Conservation (phyloP, 2,113 vertebrate genomes). For the Sorex fumeus region DNA sequence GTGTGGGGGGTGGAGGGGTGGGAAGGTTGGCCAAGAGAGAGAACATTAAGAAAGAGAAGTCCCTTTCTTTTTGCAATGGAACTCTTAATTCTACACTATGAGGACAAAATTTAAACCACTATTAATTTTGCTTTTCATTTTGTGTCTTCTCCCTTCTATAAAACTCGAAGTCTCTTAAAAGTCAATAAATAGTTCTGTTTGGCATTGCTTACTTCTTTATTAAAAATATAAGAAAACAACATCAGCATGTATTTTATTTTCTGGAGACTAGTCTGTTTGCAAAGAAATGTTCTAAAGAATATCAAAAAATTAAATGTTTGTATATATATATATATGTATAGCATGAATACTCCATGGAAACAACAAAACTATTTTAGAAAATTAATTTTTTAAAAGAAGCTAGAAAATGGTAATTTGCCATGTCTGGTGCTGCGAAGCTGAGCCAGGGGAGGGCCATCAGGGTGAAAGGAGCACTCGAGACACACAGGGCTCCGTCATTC, state of each 20-base stretch:
- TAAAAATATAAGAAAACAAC: not conserved
- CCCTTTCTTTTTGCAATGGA: not conserved
- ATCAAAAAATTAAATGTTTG: conserved; percentile 30
- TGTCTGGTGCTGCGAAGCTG: too few relatives aligned
- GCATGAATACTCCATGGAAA: not conserved
- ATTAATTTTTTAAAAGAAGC: conserved; percentile 36
- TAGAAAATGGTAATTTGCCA: conserved; percentile 9
- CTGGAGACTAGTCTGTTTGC: not conserved
- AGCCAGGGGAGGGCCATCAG: too few relatives aligned
- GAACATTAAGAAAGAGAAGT: conserved; percentile 19
- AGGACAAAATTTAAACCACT: conserved; percentile 45
- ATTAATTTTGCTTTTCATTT: not conserved
- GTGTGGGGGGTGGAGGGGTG: not conserved
- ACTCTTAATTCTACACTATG: conserved; percentile 18
- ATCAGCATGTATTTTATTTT: conserved; percentile 6
- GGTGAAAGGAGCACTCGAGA: too few relatives aligned
- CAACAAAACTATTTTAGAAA: conserved; percentile 49
- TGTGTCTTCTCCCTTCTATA: not conserved
- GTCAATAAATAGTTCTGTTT: conserved; percentile 21
- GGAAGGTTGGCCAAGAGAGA: not conserved
- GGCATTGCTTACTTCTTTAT: conserved; percentile 7
- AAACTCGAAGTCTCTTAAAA: not conserved
- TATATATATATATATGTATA: conserved; percentile 3
- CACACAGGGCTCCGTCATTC: too few relatives aligned
- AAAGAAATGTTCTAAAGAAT: conserved; percentile 19